Evolutionary conservation across 2,113 vertebrate genomes (phyloP), one percentile per base, ranked within the genome.

Genomic region (Mungos mungo): DNA sequence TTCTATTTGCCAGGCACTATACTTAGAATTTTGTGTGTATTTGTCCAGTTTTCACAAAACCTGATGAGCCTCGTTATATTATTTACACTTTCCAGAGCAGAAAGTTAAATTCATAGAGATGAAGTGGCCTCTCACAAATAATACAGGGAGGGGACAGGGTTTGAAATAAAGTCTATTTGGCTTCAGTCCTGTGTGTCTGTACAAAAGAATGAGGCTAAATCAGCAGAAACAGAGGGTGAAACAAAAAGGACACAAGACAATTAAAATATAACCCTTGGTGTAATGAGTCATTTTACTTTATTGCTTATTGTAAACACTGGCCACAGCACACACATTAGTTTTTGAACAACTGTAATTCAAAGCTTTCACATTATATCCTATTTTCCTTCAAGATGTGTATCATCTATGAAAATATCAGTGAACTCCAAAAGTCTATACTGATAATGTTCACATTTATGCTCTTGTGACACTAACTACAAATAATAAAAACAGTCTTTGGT

Each of bases 291-390:
- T 88, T 90, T 95, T 86, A 97, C 96, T 96, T 97, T 98, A 90
- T 86, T 98, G 96, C 77, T 97, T 97, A 94, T 89, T 54, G 33
- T 72, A 97, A 97, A 97, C 95, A 90, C 41, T 97, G 90, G 90
- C 84, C 50, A 71, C 41, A 85, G 68, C 15, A 93, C 96, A 92
- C 83, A 79, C 72, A 72, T 96, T 93, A 81, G 77, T 81, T 96
- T 95, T 93, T 92, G 96, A 97, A 97, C 93, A 95, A 92, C 13
- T 21, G 50, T 38, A 93, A 72, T 83, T 84, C 71, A 74, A 96
- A 93, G 13, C 95, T 89, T 0, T 0, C 54, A 57, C 57, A 84
- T 91, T 90, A 88, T 57, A 60, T 60, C 84, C 66, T 81, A 35
- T 92, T 84, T 95, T 10, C 16, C 33, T 35, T 8, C 31, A 54